Evolutionary conservation across 2,888 invertebrate species (phyloP).

Genomic region (Himalopsyche kuldschensis): DNA sequence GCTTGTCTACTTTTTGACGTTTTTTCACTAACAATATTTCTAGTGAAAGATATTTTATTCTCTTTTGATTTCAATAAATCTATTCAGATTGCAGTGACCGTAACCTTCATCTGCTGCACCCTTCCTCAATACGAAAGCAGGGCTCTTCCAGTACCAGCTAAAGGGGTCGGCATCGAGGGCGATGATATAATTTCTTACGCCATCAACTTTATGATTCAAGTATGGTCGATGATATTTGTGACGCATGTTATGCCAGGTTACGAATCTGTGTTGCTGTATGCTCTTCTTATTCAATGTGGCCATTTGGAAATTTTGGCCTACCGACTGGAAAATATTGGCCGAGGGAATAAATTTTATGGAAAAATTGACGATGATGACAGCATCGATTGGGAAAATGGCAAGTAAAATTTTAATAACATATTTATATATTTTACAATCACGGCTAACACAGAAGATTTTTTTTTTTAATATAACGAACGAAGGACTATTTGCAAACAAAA

Average conservation of each 20-base stretch:
- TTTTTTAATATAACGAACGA: no score
- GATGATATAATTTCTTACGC: not conserved
- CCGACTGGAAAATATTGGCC: conserved; percentile 12
- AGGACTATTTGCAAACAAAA: no score
- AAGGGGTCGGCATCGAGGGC: not conserved
- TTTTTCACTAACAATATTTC: not conserved
- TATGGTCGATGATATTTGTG: conserved; percentile 1
- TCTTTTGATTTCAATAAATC: no score
- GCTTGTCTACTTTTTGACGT: not conserved
- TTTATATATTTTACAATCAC: no score
- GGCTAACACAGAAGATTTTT: no score
- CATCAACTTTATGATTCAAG: conserved; percentile 4
- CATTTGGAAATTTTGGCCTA: conserved; percentile 16
- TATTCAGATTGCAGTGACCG: conserved; percentile 2
- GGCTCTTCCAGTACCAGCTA: conserved; percentile 6
- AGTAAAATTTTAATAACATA: no score
- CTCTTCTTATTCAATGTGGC: conserved; percentile 16
- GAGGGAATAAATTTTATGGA: not conserved
- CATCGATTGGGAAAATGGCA: not conserved
- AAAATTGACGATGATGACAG: not conserved
- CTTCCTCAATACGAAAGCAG: not conserved
- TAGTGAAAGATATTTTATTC: not conserved
- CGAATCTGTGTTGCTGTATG: conserved; percentile 15
- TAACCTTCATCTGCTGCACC: not conserved
- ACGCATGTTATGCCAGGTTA: conserved; percentile 13